Evolutionary conservation across 2,888 invertebrate species (phyloP).

Genomic region (Agonopterix arenella): DNA sequence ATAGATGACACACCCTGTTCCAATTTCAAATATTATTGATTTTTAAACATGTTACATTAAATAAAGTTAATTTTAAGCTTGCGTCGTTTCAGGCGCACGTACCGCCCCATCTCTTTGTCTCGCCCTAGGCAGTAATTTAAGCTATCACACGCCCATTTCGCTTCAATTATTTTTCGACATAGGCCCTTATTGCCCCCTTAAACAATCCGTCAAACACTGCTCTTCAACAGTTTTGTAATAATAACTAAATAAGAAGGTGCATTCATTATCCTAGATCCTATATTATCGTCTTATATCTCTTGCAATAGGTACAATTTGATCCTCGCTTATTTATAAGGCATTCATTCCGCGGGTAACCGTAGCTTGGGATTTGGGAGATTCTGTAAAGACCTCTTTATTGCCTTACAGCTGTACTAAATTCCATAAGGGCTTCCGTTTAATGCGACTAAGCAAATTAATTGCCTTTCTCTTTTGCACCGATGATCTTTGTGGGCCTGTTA

Average conservation of each 20-base stretch:
- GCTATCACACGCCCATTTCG: too few species aligned
- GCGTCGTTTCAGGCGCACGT: too few species aligned
- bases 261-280: not conserved
- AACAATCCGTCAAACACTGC: too few species aligned
- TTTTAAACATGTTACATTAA: too few species aligned
- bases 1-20: too few species aligned
- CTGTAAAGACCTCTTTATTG: constrained; percentile 13
- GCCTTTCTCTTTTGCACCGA: constrained; percentile 7
- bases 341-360: not conserved
- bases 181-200: too few species aligned
- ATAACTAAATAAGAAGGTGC: not conserved
- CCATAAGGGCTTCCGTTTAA: constrained; percentile 10
- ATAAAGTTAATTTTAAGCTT: too few species aligned
- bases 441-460: constrained; percentile 21
- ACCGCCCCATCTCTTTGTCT: too few species aligned
- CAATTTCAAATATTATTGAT: too few species aligned
- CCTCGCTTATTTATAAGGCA: constrained; percentile 1
- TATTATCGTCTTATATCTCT: not conserved
- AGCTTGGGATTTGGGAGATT: constrained; percentile 4
- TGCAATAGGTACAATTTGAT: not conserved
- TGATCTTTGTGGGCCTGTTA: too few species aligned
- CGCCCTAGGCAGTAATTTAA: too few species aligned
- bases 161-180: too few species aligned
- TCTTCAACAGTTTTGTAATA: not conserved
- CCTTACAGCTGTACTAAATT: constrained; percentile 15